A percentile compares a stretch with the other conserved stretches of the same genome.
phyloP scores from a whole-genome alignment of 2,888 invertebrate genomes.

The Drosophila quinaria region DNA sequence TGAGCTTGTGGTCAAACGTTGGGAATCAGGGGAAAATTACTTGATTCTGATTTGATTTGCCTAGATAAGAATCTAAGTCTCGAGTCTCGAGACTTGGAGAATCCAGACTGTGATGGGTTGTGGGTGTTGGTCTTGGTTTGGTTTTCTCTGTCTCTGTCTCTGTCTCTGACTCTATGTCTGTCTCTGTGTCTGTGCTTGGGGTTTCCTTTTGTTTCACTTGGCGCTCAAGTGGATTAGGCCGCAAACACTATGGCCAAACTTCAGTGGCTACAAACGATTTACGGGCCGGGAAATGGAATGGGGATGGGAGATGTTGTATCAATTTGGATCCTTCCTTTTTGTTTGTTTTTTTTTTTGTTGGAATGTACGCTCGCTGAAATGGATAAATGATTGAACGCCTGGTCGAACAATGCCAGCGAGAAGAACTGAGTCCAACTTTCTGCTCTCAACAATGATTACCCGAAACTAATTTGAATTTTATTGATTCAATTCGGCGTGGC shows the following conservation, averaged over 20 bases:
- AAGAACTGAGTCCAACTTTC: slow-evolving; percentile 17
- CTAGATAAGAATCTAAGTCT: slow-evolving; percentile 72
- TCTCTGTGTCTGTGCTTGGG: slow-evolving; percentile 42
- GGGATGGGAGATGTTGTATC: slow-evolving; percentile 33
- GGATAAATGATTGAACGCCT: slow-evolving; percentile 79
- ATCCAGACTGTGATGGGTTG: slow-evolving; percentile 9
- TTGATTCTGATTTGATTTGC: slow-evolving; percentile 84
- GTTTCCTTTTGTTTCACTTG: slow-evolving; percentile 58
- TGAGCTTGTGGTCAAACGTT: slow-evolving; percentile 83
- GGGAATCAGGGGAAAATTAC: slow-evolving; percentile 81
- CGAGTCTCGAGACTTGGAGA: slow-evolving; percentile 9
- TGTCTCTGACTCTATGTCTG: neutral
- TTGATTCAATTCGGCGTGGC: slow-evolving; percentile 68
- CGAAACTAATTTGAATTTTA: slow-evolving; percentile 84
- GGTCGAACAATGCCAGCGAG: slow-evolving; percentile 35
- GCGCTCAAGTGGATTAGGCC: slow-evolving; percentile 71
- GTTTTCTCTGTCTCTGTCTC: too few relatives aligned
- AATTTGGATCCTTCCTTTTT: slow-evolving; percentile 50
- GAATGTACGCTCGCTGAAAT: slow-evolving; percentile 55
- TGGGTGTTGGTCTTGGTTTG: neutral
- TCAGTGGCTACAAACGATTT: slow-evolving; percentile 25
- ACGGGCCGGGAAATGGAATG: too few relatives aligned
- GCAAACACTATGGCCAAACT: slow-evolving; percentile 60
- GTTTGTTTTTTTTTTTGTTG: slow-evolving; percentile 45
- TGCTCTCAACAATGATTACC: slow-evolving; percentile 70